A percentile compares a stretch with the other conserved stretches of the same genome.
phyloP scores from a whole-genome alignment of 2,113 vertebrate genomes.

The Megaceryle torquata region DNA sequence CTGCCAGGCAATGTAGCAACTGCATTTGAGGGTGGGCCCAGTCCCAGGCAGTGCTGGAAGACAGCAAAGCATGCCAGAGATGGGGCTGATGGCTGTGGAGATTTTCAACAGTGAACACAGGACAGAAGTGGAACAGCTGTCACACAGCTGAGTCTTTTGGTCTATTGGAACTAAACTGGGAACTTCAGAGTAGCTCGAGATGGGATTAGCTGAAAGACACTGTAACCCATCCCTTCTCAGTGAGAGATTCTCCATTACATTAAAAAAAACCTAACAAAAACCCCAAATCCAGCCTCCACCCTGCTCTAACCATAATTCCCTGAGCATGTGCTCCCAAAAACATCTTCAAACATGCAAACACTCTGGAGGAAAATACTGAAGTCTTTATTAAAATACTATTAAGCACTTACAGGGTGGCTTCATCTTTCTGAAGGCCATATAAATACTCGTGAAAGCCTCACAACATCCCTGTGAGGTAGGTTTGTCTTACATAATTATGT shows the following conservation, averaged over 20 bases:
- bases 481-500: background rate
- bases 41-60: background rate
- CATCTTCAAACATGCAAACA: background rate
- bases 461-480: constrained; percentile 28
- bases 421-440: background rate
- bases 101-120: background rate
- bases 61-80: background rate
- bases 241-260: background rate
- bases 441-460: background rate
- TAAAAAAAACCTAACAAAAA: background rate
- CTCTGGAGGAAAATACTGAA: background rate
- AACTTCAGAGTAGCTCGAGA: background rate
- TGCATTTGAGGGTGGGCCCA: background rate
- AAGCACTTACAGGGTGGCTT: background rate
- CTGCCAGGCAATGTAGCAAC: background rate
- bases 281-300: background rate
- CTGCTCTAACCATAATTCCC: background rate
- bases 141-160: background rate
- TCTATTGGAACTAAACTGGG: background rate
- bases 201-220: background rate
- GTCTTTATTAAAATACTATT: constrained; percentile 37
- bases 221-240: background rate
- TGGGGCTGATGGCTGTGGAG: background rate
- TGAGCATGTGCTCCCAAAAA: background rate
- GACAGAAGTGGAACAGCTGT: background rate